phyloP scores from a whole-genome alignment of 2,888 invertebrate species.

The Fragum whitleyi region DNA sequence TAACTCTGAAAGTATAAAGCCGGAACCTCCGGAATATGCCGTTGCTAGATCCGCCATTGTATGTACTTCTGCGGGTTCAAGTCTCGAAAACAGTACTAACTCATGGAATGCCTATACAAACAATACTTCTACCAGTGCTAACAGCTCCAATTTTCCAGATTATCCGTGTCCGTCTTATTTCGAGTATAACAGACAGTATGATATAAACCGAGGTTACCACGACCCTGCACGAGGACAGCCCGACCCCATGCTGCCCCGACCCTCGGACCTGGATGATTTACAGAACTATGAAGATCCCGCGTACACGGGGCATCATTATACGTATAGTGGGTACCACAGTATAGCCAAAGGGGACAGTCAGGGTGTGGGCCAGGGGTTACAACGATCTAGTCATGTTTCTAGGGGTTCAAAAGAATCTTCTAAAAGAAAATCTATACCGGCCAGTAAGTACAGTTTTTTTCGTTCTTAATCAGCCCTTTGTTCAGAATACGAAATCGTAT shows the following conservation, averaged over 20 bases:
- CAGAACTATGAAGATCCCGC: constrained; percentile 51
- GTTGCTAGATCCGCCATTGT: background rate
- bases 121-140: background rate
- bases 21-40: constrained; percentile 4
- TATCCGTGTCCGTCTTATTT: constrained; percentile 34
- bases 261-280: constrained; percentile 61
- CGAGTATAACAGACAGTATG: constrained; percentile 46
- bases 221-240: constrained; percentile 24
- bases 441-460: background rate
- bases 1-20: constrained; percentile 1
- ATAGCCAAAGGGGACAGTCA: background rate
- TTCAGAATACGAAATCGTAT: too few species aligned
- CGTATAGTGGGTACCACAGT: background rate
- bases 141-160: background rate
- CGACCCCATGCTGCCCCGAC: constrained; percentile 64
- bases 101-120: constrained; percentile 4
- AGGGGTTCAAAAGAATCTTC: background rate
- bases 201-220: constrained; percentile 7
- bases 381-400: background rate
- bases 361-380: background rate
- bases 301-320: constrained; percentile 12
- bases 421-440: background rate
- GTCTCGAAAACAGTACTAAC: background rate
- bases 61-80: background rate
- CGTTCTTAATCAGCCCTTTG: too few species aligned